A percentile compares a stretch with the other conserved stretches of the same genome.
These are phyloP conservation scores for Encarsia formosa DNA, from an alignment of 2,888 invertebrate species.

Conservation along the genomic window DNA sequence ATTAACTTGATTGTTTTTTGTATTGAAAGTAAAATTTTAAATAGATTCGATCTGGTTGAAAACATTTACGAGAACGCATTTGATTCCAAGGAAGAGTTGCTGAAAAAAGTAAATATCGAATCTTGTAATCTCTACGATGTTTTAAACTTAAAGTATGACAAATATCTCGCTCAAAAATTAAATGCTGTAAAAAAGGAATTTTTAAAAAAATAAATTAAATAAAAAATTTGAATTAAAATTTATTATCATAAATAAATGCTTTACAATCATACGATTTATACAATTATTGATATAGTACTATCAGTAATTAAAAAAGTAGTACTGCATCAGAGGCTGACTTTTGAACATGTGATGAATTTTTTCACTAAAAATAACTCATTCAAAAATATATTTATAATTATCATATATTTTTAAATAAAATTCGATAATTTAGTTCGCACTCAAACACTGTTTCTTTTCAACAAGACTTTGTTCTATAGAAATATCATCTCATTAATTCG, in stretches of 20 bases:
- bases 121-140: conserved; percentile 26
- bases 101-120: conserved; percentile 26
- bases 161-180: conserved; percentile 35
- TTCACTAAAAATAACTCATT: conserved; percentile 15
- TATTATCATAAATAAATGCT: conserved; percentile 25
- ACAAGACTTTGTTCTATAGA: conserved; percentile 1
- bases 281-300: conserved; percentile 12
- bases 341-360: neutral
- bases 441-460: conserved; percentile 3
- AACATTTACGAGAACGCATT: conserved; percentile 17
- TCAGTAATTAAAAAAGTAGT: conserved; percentile 15
- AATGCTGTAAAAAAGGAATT: conserved; percentile 27
- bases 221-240: conserved; percentile 7
- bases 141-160: conserved; percentile 31
- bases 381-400: conserved; percentile 16
- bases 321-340: neutral
- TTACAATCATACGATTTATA: conserved; percentile 23
- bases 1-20: conserved; percentile 30
- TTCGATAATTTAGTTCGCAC: no score
- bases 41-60: neutral
- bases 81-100: conserved; percentile 27
- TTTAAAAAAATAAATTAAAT: conserved; percentile 6
- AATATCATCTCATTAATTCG: no score
- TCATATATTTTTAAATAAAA: no score
- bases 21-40: conserved; percentile 14